Evolutionary conservation across 2,888 invertebrate genomes (phyloP), one percentile per base, ranked within the genome.

Genomic region (Sipha maydis): DNA sequence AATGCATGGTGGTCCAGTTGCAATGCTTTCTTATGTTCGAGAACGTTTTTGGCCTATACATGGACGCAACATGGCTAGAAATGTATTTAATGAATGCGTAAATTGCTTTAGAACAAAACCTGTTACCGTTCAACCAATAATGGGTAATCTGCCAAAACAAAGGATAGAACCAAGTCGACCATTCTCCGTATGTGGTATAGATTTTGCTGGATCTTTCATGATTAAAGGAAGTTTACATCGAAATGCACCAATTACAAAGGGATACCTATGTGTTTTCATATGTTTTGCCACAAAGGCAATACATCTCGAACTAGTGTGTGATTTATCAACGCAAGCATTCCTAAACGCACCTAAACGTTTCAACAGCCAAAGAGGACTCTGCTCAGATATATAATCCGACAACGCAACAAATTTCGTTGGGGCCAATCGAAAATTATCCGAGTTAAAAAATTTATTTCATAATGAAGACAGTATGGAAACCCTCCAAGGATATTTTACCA

Each of bases 221-320:
- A 76, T 76, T 5, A 76, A 76, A 41, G n/a, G 14, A n/a, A 76
- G 48, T 48, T n/a, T 76, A 48, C n/a, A n/a, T n/a, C 84, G 90
- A 80, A 89, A 85, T 25, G 25, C 89, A 3, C 80, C 61, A 54
- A n/a, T 54, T 17, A 56, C 79, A 2, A 90, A 90, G 67, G 90
- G 78, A 48, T 90, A 90, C 79, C 75, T 90, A 9, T 78, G 89
- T 14, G 31, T 90, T 1, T 91, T 90, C 48, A 83, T 90, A 0
- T 90, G 90, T 69, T 31, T 90, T n/a, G 19, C 76, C 2, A 85
- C 83, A 1, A 90, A 89, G 71, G 90, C 90, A 1, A 61, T 90
- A 7, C 90, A 91, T 67, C 67, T 90, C 3, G 90, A 90, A 78
- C 38, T 90, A 9, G 90, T 89, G 0, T 85, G 89, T 8, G 89